These are phyloP conservation scores for Thymelicus sylvestris DNA, from an alignment of 2,888 invertebrate genomes.

Conservation along the genomic window DNA sequence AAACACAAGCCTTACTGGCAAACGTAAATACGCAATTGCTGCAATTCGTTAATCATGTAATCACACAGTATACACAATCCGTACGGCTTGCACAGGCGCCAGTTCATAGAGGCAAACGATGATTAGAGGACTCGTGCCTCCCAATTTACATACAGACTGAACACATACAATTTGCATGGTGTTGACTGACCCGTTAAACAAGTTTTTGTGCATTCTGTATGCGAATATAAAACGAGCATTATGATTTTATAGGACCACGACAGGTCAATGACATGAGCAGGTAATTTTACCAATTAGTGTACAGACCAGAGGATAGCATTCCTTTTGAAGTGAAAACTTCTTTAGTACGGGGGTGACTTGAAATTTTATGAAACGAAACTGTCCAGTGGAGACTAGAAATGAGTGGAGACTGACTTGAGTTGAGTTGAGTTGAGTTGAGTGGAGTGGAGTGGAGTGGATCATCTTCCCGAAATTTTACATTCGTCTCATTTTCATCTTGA, in stretches of 20 bases:
- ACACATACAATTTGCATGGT: conserved; percentile 12
- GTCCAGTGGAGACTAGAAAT: no score
- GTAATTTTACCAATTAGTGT: no score
- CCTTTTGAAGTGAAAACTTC: no score
- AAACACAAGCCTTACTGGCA: not conserved
- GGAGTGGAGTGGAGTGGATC: no score
- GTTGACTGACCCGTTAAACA: conserved; percentile 8
- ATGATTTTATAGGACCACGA: not conserved
- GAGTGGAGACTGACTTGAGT: no score
- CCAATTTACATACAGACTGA: conserved; percentile 10
- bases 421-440: no score
- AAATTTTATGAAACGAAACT: no score
- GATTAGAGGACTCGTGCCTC: conserved; percentile 9
- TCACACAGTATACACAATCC: not conserved
- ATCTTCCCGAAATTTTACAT: no score
- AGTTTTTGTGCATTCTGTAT: conserved; percentile 8
- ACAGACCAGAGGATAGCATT: no score
- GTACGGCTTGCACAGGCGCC: not conserved
- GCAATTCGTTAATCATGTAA: conserved; percentile 1
- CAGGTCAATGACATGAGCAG: not conserved
- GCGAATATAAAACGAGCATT: not conserved
- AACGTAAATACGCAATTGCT: not conserved
- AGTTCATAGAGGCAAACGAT: conserved; percentile 1
- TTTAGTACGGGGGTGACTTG: no score
- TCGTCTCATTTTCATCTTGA: no score